Evolutionary conservation across 2,888 invertebrate genomes (phyloP).

Genomic region (Globia sparganii): DNA sequence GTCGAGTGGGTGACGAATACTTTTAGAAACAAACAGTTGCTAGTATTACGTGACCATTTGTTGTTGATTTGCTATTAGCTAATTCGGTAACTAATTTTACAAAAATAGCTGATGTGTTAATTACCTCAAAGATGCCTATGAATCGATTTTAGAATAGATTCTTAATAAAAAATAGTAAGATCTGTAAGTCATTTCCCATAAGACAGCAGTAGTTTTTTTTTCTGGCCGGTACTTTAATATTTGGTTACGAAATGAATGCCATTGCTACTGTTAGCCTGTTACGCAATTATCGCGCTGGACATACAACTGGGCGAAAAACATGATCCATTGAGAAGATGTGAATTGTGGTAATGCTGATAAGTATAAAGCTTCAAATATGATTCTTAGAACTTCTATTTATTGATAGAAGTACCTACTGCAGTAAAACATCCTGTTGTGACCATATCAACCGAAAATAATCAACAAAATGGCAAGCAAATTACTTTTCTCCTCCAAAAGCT

Average conservation of each 20-base stretch:
- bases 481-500: neutral
- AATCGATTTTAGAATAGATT: neutral
- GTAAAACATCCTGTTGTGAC: neutral
- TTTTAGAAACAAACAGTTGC: conserved; percentile 25
- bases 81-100: neutral
- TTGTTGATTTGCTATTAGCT: neutral
- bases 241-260: too few relatives aligned
- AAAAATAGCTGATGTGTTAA: neutral
- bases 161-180: neutral
- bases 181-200: too few relatives aligned
- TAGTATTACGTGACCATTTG: neutral
- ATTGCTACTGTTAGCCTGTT: too few relatives aligned
- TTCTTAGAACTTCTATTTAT: neutral
- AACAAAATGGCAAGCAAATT: conserved; percentile 1
- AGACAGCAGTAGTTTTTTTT: too few relatives aligned
- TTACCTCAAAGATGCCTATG: neutral
- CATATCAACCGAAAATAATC: neutral
- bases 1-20: conserved; percentile 22
- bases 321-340: neutral
- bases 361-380: neutral
- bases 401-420: neutral
- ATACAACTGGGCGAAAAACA: neutral
- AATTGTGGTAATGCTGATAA: neutral
- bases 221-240: too few relatives aligned
- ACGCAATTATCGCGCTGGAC: too few relatives aligned